Percentiles rank a stretch among this genome's conserved stretches.
Evolutionary conservation across 2,797 vertebrate species (phyloP).

Genomic region (Brachymystax lenok): DNA sequence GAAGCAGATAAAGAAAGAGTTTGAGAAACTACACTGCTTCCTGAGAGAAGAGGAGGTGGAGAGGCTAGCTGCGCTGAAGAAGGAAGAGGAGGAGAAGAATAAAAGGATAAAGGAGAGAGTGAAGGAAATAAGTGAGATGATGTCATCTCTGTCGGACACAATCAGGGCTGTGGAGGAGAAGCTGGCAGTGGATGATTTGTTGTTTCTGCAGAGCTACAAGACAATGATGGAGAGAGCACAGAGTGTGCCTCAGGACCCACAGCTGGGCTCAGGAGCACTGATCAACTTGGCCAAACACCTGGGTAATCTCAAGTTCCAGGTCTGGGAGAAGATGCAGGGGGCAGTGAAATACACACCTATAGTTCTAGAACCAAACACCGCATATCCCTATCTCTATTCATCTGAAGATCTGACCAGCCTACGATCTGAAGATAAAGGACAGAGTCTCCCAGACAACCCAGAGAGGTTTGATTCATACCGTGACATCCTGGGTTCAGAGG

Average conservation of each 20-base stretch:
- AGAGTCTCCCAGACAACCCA: neutral
- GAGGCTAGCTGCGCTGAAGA: neutral
- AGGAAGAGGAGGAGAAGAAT: neutral
- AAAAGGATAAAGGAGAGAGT: too few species aligned
- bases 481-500: neutral
- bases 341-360: neutral
- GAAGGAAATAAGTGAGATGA: neutral
- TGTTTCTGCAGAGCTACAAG: neutral
- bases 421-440: neutral
- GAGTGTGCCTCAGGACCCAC: neutral
- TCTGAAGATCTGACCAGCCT: neutral
- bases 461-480: neutral
- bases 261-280: neutral
- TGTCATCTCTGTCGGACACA: neutral
- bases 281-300: neutral
- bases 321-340: neutral
- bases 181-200: neutral
- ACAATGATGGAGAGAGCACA: neutral
- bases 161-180: neutral
- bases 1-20: neutral
- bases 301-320: too few species aligned
- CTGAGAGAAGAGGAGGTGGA: neutral
- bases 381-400: neutral
- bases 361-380: neutral
- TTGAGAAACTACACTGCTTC: neutral